Evolutionary conservation across 2,797 vertebrate species (phyloP).

Genomic region (Hirundo rustica): DNA sequence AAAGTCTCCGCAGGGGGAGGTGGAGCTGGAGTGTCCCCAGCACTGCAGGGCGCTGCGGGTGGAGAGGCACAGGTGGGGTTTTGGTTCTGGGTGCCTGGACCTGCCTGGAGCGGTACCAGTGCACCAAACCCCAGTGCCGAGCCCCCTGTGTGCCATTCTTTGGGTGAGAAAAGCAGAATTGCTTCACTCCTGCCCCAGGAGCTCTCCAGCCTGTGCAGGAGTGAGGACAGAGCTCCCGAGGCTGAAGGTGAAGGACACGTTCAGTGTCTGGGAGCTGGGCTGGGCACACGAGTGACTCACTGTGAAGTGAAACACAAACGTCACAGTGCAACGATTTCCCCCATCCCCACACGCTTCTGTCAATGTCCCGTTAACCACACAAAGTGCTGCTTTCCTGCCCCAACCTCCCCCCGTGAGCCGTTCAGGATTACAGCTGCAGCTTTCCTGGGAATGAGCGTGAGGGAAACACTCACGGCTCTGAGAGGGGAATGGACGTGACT

Average conservation of each 20-base stretch:
- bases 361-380: not conserved
- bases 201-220: not conserved
- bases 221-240: not conserved
- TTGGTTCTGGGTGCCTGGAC: not conserved
- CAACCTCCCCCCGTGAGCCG: not conserved
- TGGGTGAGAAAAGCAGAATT: not conserved
- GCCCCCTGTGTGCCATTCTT: rapidly evolving
- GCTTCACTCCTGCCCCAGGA: not conserved
- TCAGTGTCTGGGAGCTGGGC: not conserved
- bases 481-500: not conserved
- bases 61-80: no score
- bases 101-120: rapidly evolving
- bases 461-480: not conserved
- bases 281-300: not conserved
- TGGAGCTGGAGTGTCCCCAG: no score
- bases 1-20: not conserved
- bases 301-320: not conserved
- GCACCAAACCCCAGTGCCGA: rapidly evolving
- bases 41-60: no score
- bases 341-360: not conserved
- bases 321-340: not conserved
- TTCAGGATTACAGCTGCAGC: not conserved
- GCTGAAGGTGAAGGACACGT: rapidly evolving
- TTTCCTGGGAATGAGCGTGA: rapidly evolving
- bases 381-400: not conserved